These are phyloP conservation scores for Clivina fossor DNA, from an alignment of 2,888 invertebrate species.

Conservation along the genomic window DNA sequence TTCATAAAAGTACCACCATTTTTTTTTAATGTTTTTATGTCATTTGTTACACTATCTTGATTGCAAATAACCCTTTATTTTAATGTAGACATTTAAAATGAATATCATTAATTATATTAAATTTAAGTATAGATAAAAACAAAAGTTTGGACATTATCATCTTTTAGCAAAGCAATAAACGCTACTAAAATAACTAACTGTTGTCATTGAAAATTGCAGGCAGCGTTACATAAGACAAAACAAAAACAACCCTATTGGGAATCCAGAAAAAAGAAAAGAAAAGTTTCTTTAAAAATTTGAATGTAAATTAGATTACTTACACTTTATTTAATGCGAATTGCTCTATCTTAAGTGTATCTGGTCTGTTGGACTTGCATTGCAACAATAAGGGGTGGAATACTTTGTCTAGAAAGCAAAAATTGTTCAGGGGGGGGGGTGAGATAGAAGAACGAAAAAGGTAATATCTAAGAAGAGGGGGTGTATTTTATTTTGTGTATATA, in stretches of 20 bases:
- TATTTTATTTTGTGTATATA: slow-evolving; percentile 29
- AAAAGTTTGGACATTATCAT: slow-evolving; percentile 21
- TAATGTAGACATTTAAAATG: no score
- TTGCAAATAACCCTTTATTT: no score
- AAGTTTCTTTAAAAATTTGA: slow-evolving; percentile 25
- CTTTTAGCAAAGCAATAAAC: slow-evolving; percentile 24
- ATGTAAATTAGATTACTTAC: slow-evolving; percentile 30
- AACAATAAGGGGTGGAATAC: neutral
- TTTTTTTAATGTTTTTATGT: no score
- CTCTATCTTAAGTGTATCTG: slow-evolving; percentile 27
- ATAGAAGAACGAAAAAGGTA: neutral
- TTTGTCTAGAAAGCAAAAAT: neutral
- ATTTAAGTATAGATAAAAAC: slow-evolving; percentile 21
- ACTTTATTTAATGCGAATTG: slow-evolving; percentile 29
- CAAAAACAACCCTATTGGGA: slow-evolving; percentile 30
- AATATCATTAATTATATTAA: no score
- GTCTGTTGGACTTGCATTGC: neutral
- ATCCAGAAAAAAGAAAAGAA: slow-evolving; percentile 15
- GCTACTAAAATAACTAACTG: slow-evolving; percentile 26
- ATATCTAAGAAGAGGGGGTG: slow-evolving; percentile 5
- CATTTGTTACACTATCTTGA: no score
- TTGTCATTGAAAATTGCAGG: slow-evolving; percentile 8
- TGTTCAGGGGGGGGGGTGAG: neutral
- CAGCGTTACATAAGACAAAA: slow-evolving; percentile 20
- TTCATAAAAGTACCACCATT: no score